Conservation (phyloP, 2,113 vertebrate genomes). For the Pedetes capensis region DNA sequence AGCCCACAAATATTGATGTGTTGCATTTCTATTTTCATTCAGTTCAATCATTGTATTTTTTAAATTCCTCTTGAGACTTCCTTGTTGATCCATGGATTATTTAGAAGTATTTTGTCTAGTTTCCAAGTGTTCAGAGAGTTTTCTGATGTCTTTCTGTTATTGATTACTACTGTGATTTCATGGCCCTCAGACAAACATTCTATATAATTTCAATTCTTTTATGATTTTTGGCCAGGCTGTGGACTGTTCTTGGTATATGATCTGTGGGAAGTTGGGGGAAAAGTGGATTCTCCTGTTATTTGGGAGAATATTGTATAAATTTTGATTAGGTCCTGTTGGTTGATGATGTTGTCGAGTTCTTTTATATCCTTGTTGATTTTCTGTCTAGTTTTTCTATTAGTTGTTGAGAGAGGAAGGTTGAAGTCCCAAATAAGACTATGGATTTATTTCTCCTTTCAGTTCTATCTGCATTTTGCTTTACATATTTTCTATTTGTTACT, state of each 20-base stretch:
- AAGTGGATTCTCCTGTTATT: background rate
- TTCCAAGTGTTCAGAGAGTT: constrained; percentile 22
- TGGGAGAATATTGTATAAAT: background rate
- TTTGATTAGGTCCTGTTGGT: background rate
- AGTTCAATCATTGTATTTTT: background rate
- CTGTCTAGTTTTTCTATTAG: background rate
- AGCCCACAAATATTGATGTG: background rate
- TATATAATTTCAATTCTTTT: constrained; percentile 7
- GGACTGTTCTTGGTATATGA: background rate
- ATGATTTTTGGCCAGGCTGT: background rate
- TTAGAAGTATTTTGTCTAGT: background rate
- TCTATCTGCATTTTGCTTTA: background rate
- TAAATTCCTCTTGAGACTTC: background rate
- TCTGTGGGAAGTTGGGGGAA: background rate
- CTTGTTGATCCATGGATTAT: background rate
- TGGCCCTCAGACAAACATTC: background rate
- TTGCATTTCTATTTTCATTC: background rate
- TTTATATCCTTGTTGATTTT: background rate
- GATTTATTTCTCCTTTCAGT: background rate
- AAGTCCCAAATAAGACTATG: background rate
- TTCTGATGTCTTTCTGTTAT: constrained; percentile 6
- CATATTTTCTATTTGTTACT: background rate
- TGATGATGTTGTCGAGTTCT: background rate
- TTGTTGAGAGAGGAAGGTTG: background rate
- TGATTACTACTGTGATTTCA: constrained; percentile 10